phyloP scores from a whole-genome alignment of 2,888 invertebrate species.

The Pedicia rivosa region DNA sequence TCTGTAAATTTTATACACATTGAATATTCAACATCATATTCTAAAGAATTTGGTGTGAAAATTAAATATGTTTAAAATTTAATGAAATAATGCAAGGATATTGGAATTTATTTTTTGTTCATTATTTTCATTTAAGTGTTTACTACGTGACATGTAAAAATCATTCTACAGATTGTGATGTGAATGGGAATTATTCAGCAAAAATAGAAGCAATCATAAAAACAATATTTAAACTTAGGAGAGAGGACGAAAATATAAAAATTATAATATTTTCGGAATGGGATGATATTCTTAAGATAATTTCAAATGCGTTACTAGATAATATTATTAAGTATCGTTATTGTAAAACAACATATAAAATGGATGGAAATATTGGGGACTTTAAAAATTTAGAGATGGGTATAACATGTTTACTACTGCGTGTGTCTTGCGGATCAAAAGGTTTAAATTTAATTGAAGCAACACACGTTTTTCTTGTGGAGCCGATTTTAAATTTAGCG shows the following conservation, averaged over 20 bases:
- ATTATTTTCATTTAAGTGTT: constrained; percentile 16
- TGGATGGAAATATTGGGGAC: constrained; percentile 18
- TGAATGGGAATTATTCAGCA: constrained; percentile 48
- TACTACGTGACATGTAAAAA: constrained; percentile 20
- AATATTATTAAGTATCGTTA: constrained; percentile 19
- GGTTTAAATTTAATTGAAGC: constrained; percentile 67
- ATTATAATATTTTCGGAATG: constrained; percentile 54
- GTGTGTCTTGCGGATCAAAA: constrained; percentile 50
- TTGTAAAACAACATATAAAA: constrained; percentile 21
- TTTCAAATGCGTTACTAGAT: constrained; percentile 19
- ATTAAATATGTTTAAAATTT: no score
- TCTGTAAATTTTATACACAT: background rate
- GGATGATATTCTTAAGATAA: constrained; percentile 22
- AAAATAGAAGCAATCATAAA: constrained; percentile 49
- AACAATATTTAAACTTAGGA: constrained; percentile 36
- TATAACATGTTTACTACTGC: constrained; percentile 46
- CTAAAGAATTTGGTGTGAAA: background rate
- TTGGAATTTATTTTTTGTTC: no score
- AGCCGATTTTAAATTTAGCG: constrained; percentile 55
- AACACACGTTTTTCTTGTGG: constrained; percentile 57
- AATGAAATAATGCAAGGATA: no score
- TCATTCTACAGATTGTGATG: constrained; percentile 16
- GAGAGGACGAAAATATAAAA: constrained; percentile 38
- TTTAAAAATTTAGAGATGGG: constrained; percentile 26
- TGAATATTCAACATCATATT: background rate